Conservation (phyloP, 2,888 invertebrate genomes). For the Isoperla grammatica region DNA sequence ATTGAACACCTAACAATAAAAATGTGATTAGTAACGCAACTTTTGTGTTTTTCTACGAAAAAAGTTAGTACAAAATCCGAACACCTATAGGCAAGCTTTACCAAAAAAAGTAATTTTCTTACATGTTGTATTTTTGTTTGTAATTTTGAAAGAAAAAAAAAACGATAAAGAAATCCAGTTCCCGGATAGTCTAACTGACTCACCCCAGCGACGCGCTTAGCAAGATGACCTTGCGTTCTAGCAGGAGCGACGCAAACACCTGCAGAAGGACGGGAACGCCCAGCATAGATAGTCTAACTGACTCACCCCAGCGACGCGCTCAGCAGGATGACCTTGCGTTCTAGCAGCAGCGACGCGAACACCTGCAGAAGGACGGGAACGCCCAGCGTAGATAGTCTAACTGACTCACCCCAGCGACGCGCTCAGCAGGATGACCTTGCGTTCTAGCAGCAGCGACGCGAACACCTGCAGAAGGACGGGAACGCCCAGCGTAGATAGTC, state of each 20-base stretch:
- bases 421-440: constrained; percentile 69
- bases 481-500: constrained; percentile 56
- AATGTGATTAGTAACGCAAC: too few relatives aligned
- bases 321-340: constrained; percentile 69
- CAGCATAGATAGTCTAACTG: too few relatives aligned
- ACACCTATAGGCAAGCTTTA: too few relatives aligned
- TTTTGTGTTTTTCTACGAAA: too few relatives aligned
- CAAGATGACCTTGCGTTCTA: constrained; percentile 72
- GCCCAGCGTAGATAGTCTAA: constrained; percentile 56
- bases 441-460: constrained; percentile 66
- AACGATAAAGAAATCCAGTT: too few relatives aligned
- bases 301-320: constrained; percentile 69
- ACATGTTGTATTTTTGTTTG: too few relatives aligned
- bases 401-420: constrained; percentile 65
- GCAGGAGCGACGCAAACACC: constrained; percentile 66
- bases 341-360: constrained; percentile 68
- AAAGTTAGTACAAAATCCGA: too few relatives aligned
- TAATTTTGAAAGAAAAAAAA: too few relatives aligned
- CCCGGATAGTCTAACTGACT: too few relatives aligned
- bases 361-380: constrained; percentile 61
- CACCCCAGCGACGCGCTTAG: constrained; percentile 66
- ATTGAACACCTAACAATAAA: too few relatives aligned
- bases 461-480: constrained; percentile 65
- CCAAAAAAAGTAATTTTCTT: too few relatives aligned
- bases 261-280: constrained; percentile 60